Evolutionary conservation across 2,113 vertebrate species (phyloP), one percentile per base, ranked within the genome.

Genomic region (Galbula dea): DNA sequence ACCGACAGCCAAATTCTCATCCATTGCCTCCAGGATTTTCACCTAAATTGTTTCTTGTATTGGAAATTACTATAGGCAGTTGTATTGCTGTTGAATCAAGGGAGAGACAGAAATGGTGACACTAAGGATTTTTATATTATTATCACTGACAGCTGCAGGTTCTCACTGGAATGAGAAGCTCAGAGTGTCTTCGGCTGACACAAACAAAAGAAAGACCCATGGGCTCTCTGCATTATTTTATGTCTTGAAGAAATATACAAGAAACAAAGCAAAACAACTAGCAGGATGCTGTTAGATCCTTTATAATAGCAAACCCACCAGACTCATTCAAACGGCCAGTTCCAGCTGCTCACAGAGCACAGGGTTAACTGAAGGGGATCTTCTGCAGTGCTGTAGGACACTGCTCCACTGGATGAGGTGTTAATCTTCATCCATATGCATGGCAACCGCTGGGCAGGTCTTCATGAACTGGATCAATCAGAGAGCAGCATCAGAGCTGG

Each of bases 181-280:
- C 48, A 37, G 21, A 39, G 23, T 41, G 15, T 51, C 30, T 80
- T 79, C 30, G 66, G 10, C 10, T 59, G 75, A 51, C 43, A 63
- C 27, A 67, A 85, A 76, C 2, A 11, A 72, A 72, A 75, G 36
- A 84, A 68, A 57, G 46, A 59, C 57, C 17, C 48, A 5, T 6
- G 17, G 21, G 63, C 45, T 36, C 55, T 84, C 74, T 67, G 27
- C 55, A 52, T 37, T 68, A 41, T 63, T 90, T 86, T 73, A 43
- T 55, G 24, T 12, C 71, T 80, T 66, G 82, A 89, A 92, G 81
- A 76, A 80, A 86, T 69, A 87, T 46, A 80, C 72, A 86, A 34
- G 82, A 78, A 91, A 87, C 37, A 77, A 73, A 93, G 30, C 52
- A 93, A 84, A 74, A 55, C 68, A 81, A 81, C 59, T 48, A 93